phyloP scores from a whole-genome alignment of 2,113 vertebrate species.

The Mystacornis crossleyi region DNA sequence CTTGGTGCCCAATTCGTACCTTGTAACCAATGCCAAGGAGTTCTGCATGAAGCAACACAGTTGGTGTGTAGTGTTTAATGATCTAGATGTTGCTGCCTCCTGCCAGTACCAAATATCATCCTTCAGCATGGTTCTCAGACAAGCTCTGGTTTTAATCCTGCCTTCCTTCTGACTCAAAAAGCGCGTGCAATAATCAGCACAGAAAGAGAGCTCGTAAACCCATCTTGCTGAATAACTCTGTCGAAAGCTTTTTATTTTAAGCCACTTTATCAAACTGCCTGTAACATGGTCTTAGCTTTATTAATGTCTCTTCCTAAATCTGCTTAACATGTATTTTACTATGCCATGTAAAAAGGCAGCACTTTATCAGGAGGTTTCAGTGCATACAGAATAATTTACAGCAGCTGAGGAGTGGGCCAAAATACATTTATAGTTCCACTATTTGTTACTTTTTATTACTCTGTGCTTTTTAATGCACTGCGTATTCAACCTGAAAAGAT shows the following conservation, averaged over 20 bases:
- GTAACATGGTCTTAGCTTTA: background rate
- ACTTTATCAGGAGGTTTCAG: background rate
- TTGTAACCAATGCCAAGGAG: background rate
- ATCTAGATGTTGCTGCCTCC: background rate
- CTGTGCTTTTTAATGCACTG: background rate
- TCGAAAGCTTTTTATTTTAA: background rate
- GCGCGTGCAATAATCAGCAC: fast-evolving
- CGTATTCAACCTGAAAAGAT: background rate
- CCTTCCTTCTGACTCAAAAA: background rate
- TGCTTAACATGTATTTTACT: background rate
- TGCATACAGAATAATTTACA: background rate
- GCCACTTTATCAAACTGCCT: background rate
- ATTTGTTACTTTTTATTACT: background rate
- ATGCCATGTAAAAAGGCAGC: background rate
- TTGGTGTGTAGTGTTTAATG: background rate
- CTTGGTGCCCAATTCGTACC: background rate
- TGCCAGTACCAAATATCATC: background rate
- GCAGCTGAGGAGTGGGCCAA: background rate
- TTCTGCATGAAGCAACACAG: fast-evolving
- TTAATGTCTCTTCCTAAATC: background rate
- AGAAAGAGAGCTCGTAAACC: background rate
- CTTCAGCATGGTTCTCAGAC: background rate
- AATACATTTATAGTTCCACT: background rate
- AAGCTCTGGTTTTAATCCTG: background rate
- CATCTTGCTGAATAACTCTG: background rate